Evolutionary conservation across 2,888 invertebrate genomes (phyloP).

Genomic region (Xestoiulus laeticollis): DNA sequence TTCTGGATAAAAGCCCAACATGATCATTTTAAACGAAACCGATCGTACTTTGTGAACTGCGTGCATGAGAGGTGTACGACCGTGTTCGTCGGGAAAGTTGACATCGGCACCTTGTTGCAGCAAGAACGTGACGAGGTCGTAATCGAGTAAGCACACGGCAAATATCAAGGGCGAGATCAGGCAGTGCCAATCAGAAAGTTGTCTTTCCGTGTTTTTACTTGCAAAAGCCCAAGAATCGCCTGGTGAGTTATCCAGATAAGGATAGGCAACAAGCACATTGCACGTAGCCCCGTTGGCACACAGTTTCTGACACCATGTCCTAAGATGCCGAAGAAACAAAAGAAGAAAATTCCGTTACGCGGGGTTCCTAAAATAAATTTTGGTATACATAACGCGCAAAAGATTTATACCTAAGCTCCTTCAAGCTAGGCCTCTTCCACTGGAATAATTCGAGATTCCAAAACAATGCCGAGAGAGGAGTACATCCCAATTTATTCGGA

Average conservation of each 20-base stretch:
- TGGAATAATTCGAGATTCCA: conserved; percentile 60
- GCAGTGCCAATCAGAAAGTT: conserved; percentile 51
- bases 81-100: conserved; percentile 63
- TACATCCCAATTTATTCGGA: conserved; percentile 63
- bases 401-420: conserved; percentile 40
- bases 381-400: background rate
- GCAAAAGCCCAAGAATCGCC: conserved; percentile 48
- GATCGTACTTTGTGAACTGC: conserved; percentile 63
- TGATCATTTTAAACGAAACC: background rate
- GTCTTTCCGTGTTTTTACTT: background rate
- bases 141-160: conserved; percentile 62
- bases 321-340: background rate
- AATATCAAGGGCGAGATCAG: conserved; percentile 63
- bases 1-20: conserved; percentile 51
- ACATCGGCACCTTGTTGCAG: conserved; percentile 63
- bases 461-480: conserved; percentile 64
- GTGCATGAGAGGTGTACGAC: conserved; percentile 65
- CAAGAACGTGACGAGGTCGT: conserved; percentile 62
- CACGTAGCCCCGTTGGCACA: conserved; percentile 45
- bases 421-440: conserved; percentile 32
- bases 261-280: conserved; percentile 53
- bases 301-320: conserved; percentile 54
- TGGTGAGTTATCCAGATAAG: conserved; percentile 50
- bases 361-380: no score
- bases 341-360: background rate